Evolutionary conservation across 2,797 vertebrate genomes (phyloP).

Genomic region (Nannoperca australis): DNA sequence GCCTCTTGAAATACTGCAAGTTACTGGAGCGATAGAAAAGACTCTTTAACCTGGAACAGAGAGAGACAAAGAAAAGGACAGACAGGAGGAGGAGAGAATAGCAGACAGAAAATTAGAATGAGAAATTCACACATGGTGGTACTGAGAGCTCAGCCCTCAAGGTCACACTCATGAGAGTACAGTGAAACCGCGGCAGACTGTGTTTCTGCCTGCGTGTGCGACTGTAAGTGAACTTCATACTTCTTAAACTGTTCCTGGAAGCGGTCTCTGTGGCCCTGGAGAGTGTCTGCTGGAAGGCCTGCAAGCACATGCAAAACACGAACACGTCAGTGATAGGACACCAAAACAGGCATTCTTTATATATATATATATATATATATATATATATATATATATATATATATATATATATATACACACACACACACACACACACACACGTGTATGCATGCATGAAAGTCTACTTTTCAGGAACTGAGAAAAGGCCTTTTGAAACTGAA

Average conservation of each 20-base stretch:
- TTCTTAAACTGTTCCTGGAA: constrained; percentile 99
- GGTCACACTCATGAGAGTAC: constrained; percentile 11
- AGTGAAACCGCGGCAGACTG: constrained; percentile 33
- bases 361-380: no score
- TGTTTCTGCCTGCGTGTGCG: constrained; percentile 10
- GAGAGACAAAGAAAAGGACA: neutral
- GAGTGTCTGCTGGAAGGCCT: constrained; percentile 97
- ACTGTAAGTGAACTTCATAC: constrained; percentile 80
- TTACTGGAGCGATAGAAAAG: constrained; percentile 98
- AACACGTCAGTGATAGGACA: constrained; percentile 21
- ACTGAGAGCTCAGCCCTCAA: constrained; percentile 12
- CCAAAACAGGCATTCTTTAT: constrained; percentile 2
- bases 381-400: no score
- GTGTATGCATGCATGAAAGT: constrained; percentile 12
- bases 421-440: no score
- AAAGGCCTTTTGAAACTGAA: neutral
- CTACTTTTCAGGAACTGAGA: neutral
- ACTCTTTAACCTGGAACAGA: constrained; percentile 91
- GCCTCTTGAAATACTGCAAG: constrained; percentile 97
- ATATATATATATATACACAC: no score
- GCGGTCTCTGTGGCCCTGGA: constrained; percentile 97
- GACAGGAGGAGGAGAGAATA: neutral
- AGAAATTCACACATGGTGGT: constrained; percentile 15
- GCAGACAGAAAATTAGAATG: neutral
- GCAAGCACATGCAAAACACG: constrained; percentile 57